Base-by-base conservation (phyloP, 2,113 vertebrate species). In the Ceuthmochares aereus region DNA sequence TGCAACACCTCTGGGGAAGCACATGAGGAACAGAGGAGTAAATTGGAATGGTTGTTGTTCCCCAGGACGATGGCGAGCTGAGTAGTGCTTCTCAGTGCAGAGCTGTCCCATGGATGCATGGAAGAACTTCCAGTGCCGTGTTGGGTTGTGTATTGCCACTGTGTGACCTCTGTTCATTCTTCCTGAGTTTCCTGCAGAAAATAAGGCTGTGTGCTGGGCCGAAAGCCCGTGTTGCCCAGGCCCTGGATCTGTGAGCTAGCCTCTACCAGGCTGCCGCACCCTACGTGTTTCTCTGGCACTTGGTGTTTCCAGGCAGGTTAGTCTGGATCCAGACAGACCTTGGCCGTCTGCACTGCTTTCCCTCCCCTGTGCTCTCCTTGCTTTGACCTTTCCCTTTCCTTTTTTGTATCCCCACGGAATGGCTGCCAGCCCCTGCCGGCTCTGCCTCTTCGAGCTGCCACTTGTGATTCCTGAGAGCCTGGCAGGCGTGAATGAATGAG, bases 321-420 rank as follows among this genome's bases (percentile, higher is more conserved):
- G 67, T 60, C 70, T 60, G 85, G 79, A 81, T 70, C 87, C n/a
- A 5, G 4, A 47, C 64, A 90, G 91, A 90, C 93, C 84, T 86
- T 94, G 76, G 93, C 87, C 78, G 56, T 93, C 60, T 90, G 90
- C 4, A 5, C 95, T 96, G 95, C 95, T 96, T 96, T 89, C 83
- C 84, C 83, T 92, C 62, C 83, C 83, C 88, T 81, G 13, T 82
- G 92, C 93, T 93, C 93, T 84, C 91, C 89, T 97, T 56, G 86
- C 96, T 93, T 93, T 69, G 82, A 87, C 82, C 66, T 62, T 74
- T 63, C 85, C 79, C 42, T 79, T 76, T 70, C 81, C 37, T 66
- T 85, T 40, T 79, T 17, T 70, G 42, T 82, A 34, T 79, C 47
- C 79, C 56, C 52, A 84, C 18, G 60, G 79, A 66, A 76, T 87